phyloP scores from a whole-genome alignment of 2,888 invertebrate species.

The Epinotia bilunana region DNA sequence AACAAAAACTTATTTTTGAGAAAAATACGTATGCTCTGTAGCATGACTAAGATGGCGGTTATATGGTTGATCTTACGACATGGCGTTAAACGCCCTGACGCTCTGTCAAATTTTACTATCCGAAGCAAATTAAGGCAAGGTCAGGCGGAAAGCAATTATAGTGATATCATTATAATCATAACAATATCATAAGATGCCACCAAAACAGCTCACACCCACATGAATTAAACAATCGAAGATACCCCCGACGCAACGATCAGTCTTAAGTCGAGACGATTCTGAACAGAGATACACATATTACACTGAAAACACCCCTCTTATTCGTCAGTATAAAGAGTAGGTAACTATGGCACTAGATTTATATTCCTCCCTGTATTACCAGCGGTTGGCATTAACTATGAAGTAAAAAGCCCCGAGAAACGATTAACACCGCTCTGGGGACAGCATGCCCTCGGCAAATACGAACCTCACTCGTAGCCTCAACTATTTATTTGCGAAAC shows the following conservation, averaged over 20 bases:
- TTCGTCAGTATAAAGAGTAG: background rate
- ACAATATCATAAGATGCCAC: background rate
- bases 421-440: conserved; percentile 1
- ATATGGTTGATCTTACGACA: too few species aligned
- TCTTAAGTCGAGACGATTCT: too few species aligned
- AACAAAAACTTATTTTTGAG: too few species aligned
- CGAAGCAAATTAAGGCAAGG: too few species aligned
- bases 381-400: conserved; percentile 5
- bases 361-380: background rate
- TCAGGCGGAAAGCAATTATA: background rate
- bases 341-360: background rate
- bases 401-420: conserved; percentile 16
- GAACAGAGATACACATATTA: too few species aligned
- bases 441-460: conserved; percentile 11
- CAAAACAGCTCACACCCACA: background rate
- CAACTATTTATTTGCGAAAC: conserved; percentile 26
- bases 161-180: background rate
- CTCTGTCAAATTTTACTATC: too few species aligned
- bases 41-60: too few species aligned
- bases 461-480: conserved; percentile 17
- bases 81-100: background rate
- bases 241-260: too few species aligned
- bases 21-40: too few species aligned
- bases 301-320: too few species aligned
- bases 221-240: too few species aligned